Percentiles rank a stretch among this genome's conserved stretches.
phyloP scores from a whole-genome alignment of 2,113 vertebrate species.

The Pangasianodon hypophthalmus region DNA sequence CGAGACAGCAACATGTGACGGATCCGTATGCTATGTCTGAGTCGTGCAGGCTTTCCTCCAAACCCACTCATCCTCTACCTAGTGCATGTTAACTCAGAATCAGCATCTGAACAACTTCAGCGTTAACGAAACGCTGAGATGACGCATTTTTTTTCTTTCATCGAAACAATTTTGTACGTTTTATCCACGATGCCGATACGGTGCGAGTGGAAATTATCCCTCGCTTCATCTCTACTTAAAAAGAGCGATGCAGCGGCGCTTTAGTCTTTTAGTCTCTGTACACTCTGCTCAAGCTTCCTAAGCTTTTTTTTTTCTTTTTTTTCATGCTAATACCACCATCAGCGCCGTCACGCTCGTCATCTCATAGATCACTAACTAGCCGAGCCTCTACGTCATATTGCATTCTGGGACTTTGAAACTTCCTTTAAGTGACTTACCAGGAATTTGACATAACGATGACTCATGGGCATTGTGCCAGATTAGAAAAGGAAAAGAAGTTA shows the following conservation, averaged over 20 bases:
- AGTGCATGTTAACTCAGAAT: neutral
- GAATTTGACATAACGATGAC: neutral
- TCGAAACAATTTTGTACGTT: neutral
- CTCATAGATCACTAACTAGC: neutral
- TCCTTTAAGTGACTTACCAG: neutral
- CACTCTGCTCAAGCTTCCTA: neutral
- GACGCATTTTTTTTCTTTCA: neutral
- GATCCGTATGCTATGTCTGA: slow-evolving; percentile 52
- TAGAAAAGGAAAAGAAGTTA: neutral
- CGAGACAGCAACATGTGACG: slow-evolving; percentile 56
- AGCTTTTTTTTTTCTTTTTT: too few relatives aligned
- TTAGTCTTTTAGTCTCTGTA: neutral
- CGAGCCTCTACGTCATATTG: neutral
- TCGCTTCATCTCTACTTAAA: neutral
- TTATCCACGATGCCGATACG: neutral
- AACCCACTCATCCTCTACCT: neutral
- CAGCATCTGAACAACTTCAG: neutral
- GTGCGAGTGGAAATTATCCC: neutral
- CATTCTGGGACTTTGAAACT: neutral
- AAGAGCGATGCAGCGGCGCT: neutral
- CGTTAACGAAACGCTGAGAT: neutral
- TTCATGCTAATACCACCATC: too few relatives aligned
- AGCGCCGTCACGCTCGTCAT: neutral
- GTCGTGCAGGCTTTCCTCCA: neutral
- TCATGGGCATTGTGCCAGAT: neutral